Conservation (phyloP, 1,140 invertebrate species). For the Leptopilina clavipes region DNA sequence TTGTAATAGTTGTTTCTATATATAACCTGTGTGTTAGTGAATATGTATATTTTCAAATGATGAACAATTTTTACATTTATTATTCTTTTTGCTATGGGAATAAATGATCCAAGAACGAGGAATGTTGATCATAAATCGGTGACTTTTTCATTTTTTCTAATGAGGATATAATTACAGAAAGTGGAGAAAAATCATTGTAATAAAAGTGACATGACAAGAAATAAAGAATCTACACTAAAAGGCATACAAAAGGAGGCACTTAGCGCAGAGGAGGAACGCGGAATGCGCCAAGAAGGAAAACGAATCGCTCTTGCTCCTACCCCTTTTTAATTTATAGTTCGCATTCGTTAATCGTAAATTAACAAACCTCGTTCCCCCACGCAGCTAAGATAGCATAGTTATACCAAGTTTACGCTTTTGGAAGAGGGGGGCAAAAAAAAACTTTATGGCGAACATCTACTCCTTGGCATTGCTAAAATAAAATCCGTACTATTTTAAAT, state of each 20-base stretch:
- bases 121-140: neutral
- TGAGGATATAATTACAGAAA: neutral
- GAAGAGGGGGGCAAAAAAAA: neutral
- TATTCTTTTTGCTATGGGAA: neutral
- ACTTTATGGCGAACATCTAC: neutral
- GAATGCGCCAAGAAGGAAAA: constrained; percentile 21
- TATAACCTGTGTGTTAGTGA: no score
- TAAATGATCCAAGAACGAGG: no score
- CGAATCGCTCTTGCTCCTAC: constrained; percentile 14
- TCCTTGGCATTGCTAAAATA: no score
- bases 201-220: no score
- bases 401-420: neutral
- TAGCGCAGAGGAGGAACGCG: constrained; percentile 31
- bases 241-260: constrained; percentile 9
- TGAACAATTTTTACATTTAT: no score
- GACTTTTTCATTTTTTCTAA: neutral
- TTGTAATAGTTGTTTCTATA: no score
- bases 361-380: constrained; percentile 31
- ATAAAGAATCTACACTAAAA: constrained; percentile 17
- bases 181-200: neutral
- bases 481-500: no score
- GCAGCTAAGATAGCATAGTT: constrained; percentile 30
- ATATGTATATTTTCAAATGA: no score
- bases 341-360: constrained; percentile 32
- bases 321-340: constrained; percentile 32